Conservation (phyloP, 2,797 vertebrate species). For the Odontamblyopus rebecca region DNA sequence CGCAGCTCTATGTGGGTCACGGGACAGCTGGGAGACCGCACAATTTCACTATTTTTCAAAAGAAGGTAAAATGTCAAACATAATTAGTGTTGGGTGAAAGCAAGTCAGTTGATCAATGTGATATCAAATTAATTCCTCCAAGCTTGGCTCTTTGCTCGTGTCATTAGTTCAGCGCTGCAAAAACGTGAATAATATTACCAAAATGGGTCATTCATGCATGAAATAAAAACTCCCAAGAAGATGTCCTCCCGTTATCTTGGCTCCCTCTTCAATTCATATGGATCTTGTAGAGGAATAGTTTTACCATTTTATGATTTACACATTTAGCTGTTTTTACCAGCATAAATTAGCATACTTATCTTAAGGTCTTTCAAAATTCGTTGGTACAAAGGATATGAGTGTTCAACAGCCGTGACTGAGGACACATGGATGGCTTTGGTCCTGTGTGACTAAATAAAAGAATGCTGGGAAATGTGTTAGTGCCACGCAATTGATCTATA, state of each 20-base stretch:
- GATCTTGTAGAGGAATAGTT: constrained; percentile 5
- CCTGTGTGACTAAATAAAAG: constrained; percentile 41
- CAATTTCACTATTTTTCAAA: constrained; percentile 37
- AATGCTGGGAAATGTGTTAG: constrained; percentile 9
- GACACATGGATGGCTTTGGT: constrained; percentile 34
- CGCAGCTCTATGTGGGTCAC: constrained; percentile 53
- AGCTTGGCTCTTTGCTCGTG: constrained; percentile 8
- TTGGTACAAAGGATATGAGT: constrained; percentile 30
- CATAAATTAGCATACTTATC: constrained; percentile 24
- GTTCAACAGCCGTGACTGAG: constrained; percentile 49
- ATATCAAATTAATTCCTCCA: constrained; percentile 20
- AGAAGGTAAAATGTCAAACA: constrained; percentile 51
- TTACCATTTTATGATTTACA: constrained; percentile 10
- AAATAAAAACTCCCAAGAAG: constrained; percentile 16
- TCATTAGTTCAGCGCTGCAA: constrained; percentile 16
- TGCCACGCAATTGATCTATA: constrained; percentile 32
- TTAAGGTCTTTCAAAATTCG: constrained; percentile 17
- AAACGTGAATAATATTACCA: constrained; percentile 21
- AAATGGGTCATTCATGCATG: constrained; percentile 18
- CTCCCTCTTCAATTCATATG: not conserved
- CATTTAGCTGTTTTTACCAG: constrained; percentile 22
- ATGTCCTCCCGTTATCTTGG: constrained; percentile 34
- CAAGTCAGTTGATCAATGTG: constrained; percentile 26
- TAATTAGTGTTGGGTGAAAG: constrained; percentile 32
- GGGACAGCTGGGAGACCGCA: constrained; percentile 28